phyloP scores from a whole-genome alignment of 1,140 invertebrate genomes.

The Heliconius congener region DNA sequence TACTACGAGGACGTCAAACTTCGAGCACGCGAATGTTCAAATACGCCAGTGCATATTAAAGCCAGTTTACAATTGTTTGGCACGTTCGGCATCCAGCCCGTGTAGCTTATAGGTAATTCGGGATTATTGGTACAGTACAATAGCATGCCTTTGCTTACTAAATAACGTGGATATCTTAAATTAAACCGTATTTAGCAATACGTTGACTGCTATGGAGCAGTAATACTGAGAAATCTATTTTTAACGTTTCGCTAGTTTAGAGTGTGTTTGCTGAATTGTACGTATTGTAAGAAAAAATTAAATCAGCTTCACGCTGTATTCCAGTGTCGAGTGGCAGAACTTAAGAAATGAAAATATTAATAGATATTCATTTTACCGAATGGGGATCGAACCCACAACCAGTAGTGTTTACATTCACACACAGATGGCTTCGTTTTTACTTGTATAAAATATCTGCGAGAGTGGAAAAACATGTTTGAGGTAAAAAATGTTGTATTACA shows the following conservation, averaged over 20 bases:
- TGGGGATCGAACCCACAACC: no score
- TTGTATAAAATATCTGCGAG: neutral
- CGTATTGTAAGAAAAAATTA: no score
- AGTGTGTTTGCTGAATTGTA: neutral
- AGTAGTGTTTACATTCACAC: no score
- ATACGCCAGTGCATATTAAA: slow-evolving; percentile 38
- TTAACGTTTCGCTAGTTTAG: neutral
- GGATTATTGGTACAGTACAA: slow-evolving; percentile 22
- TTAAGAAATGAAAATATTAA: no score
- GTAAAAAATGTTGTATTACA: neutral
- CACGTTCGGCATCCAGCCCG: slow-evolving; percentile 22
- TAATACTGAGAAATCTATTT: slow-evolving; percentile 7
- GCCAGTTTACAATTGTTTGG: slow-evolving; percentile 36
- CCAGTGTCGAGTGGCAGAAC: no score
- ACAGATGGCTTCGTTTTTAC: neutral
- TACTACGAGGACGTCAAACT: slow-evolving; percentile 49
- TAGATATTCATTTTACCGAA: no score
- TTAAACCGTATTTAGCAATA: slow-evolving; percentile 11
- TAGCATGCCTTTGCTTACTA: slow-evolving; percentile 20
- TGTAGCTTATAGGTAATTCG: slow-evolving; percentile 30
- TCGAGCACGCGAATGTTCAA: slow-evolving; percentile 35
- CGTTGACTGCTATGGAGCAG: neutral
- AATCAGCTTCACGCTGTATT: no score
- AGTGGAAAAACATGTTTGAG: neutral
- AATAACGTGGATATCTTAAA: slow-evolving; percentile 19